Evolutionary conservation across 2,888 invertebrate species (phyloP), one percentile per base, ranked within the genome.

Genomic region (Hirtodrosophila histrioides): DNA sequence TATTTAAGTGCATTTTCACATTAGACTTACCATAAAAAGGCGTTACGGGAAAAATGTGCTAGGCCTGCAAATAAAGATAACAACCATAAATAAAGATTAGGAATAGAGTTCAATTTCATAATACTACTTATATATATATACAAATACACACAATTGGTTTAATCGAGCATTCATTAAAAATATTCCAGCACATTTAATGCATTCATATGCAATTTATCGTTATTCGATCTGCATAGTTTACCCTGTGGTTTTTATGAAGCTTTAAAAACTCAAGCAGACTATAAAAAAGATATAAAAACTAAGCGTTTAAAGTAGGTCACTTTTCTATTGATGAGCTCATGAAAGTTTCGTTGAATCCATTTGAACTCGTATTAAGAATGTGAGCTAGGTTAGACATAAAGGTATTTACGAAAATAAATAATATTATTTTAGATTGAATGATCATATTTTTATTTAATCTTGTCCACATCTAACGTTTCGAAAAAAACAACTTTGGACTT

Each of bases 21-120:
- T 50, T 43, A 35, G 10, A 78, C 80, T 65, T 75, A 80, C 80
- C 86, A 69, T 72, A 64, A 69, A 77, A 82, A 82, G 69, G 53
- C 71, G 58, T 63, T 69, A 41, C 11, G 44, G 41, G 55, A 39
- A 31, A 23, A 50, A 31, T 45, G 40, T 39, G 63, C 45, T 51
- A 50, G 17, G 63, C 54, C 80, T 86, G 79, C 23, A 83, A 78
- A 0, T 24, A 50, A 62, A 51, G 27, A 61, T n/a, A 44, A 44
- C 4, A 48, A 11, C 49, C 57, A 62, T 53, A 36, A 54, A 69
- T 48, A 46, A n/a, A 35, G 49, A 69, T 69, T 69, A 64, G 49
- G 57, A 43, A 56, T 43, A 4, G 11, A 49, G 10, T 61, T 9
- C 1, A n/a, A 48, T 60, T 45, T 50, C 31, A 48, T n/a, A 39